Base-by-base conservation (phyloP, 2,797 vertebrate genomes). In the Synaphobranchus kaupii region DNA sequence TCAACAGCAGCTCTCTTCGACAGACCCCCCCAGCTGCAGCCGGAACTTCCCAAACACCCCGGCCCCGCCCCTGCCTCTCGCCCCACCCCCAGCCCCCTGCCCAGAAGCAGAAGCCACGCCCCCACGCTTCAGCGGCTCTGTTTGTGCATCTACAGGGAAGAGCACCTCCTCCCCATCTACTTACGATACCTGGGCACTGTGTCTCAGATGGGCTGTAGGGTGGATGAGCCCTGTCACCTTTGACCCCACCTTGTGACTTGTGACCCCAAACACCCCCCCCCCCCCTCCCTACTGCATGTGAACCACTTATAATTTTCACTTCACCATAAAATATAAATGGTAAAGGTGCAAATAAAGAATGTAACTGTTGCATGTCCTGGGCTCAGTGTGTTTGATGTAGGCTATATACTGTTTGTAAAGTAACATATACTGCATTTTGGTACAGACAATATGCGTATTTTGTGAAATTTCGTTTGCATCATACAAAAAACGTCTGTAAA, bases 11-110 rank as follows among this genome's bases (percentile, higher is more conserved):
- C 88, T 93, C 13, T 97, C 96, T 85, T 90, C 94, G 73, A 87
- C 92, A 0, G 94, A 96, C 84, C 95, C 97, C 10, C 95, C 96
- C 48, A 89, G 92, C 28, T 96, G 92, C 93, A 94, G 95, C 89
- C 96, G 95, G 96, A 94, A 96, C 83, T 94, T 94, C 60, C 92
- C 94, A 13, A 68, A 6, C 63, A 68, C n/a, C 6, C n/a, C n/a
- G n/a, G n/a, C n/a, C n/a, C n/a, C n/a, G n/a, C n/a, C n/a, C n/a
- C n/a, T n/a, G n/a, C n/a, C n/a, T n/a, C n/a, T n/a, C n/a, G n/a
- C n/a, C n/a, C 63, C n/a, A 10, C n/a, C 34, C 13, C 2, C 73
- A 2, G 15, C 73, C 73, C 34, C 34, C 44, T 4, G 73, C 31
- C 39, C 15, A 22, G 15, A 13, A 13, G 34, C 31, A 6, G 73